Evolutionary conservation across 1,140 invertebrate species (phyloP), one percentile per base, ranked within the genome.

Genomic region (Cepaea nemoralis): DNA sequence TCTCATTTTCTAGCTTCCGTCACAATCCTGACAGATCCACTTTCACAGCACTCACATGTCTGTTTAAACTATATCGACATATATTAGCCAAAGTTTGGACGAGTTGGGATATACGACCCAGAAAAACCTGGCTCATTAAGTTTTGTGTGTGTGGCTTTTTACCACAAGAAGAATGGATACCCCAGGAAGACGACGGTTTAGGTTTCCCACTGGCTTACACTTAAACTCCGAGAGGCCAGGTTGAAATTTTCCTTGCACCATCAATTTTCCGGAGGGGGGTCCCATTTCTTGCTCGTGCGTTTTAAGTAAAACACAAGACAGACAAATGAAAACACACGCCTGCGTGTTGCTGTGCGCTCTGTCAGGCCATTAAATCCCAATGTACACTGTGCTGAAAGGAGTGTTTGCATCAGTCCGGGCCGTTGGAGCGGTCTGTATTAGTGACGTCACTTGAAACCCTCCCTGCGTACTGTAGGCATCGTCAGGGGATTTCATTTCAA

Each of bases 261-360:
- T 39, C 69, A 45, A 71, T 71, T 45, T 39, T 71, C 5, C 73
- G 33, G 19, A 24, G 45, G 73, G 73, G 27, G 73, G 1, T 31
- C 12, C 45, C 45, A 10, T 3, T 75, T 12, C 39, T 10, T 27
- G 39, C 45, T 75, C 24, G 45, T 35, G 40, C 73, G 73, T 45
- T 45, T 45, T 40, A 27, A 74, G 40, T 40, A 50, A 33, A 75
- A 31, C 45, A 50, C 39, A 35, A 48, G n/a, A 42, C 14, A 31
- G 16, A 75, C 73, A 75, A 75, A 75, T 75, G 73, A 75, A 75
- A 75, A 75, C 73, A 75, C 73, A 50, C 40, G 45, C 55, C 37
- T 31, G 42, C 40, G 24, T 27, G 42, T 50, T 50, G 6, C 55
- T 75, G 27, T 50, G 55, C 27, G 27, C n/a, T 31, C 45, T 33